These are phyloP conservation scores for cattle (Bos taurus) DNA, from an alignment of 2,113 vertebrate species.

Conservation along the genomic window ARS-UCD2.0 NC_037334.1:67722501-67723000, in stretches of 20 bases:
- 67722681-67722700: background rate
- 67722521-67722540: background rate
- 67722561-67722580: background rate
- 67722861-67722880: background rate
- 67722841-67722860: background rate
- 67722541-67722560: background rate
- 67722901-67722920: constrained; percentile 15
- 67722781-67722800: background rate
- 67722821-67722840: background rate
- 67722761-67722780: background rate
- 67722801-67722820: background rate
- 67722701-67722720: background rate
- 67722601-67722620: background rate
- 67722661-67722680: background rate
- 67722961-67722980: background rate
- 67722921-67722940: background rate
- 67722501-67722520: background rate
- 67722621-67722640: background rate
- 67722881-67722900: background rate
- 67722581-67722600: background rate
- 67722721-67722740: background rate
- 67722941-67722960: background rate
- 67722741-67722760: background rate
- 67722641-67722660: background rate
- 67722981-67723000: too few species aligned